These are phyloP conservation scores for Taeniopygia guttata DNA, from an alignment of 2,797 vertebrate genomes.

Conservation along the genomic window DNA sequence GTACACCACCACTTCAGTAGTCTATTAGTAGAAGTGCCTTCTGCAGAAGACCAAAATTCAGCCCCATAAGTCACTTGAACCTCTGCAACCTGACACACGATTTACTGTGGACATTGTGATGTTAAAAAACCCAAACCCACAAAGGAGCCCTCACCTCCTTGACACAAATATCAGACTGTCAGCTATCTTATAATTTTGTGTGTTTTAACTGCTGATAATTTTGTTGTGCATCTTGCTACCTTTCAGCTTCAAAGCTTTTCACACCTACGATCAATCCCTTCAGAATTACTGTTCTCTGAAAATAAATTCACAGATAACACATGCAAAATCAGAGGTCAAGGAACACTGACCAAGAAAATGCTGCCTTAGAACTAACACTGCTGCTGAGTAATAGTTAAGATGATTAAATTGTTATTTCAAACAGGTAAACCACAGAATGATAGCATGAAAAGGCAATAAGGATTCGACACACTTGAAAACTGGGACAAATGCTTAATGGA, in stretches of 20 bases:
- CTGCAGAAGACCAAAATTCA: background rate
- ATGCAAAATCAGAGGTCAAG: background rate
- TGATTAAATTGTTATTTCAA: background rate
- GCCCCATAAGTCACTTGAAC: background rate
- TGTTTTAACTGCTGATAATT: background rate
- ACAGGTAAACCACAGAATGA: background rate
- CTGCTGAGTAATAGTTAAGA: background rate
- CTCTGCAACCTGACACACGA: background rate
- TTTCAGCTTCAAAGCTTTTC: slow-evolving; percentile 22
- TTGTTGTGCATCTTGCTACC: background rate
- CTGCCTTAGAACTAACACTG: background rate
- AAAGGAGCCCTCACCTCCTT: background rate
- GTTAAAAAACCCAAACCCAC: background rate
- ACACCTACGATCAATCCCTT: background rate
- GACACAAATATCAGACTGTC: background rate
- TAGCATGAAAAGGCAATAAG: background rate
- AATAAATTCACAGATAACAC: background rate
- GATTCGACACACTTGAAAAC: background rate
- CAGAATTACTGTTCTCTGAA: background rate
- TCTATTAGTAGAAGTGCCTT: background rate
- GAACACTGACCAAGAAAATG: background rate
- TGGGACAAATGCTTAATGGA: background rate
- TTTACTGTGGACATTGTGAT: background rate
- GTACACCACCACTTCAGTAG: background rate
- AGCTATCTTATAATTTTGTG: background rate